A percentile compares a stretch with the other conserved stretches of the same genome.
These are phyloP conservation scores for Falcaria lacertinaria DNA, from an alignment of 2,888 invertebrate genomes.

Conservation along the genomic window DNA sequence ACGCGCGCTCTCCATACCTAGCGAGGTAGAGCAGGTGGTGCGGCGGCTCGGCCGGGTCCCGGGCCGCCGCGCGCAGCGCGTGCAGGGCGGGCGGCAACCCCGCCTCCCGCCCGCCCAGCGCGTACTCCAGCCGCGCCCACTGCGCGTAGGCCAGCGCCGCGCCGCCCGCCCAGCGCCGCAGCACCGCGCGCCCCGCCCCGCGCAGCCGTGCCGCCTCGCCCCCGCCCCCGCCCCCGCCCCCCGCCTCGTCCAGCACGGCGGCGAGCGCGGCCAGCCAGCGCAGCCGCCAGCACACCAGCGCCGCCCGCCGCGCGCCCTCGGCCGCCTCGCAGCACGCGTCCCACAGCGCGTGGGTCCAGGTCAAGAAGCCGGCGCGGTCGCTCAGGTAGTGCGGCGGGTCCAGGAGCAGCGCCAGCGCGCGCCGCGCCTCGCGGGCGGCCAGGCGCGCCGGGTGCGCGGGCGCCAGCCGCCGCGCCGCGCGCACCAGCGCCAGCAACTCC, in stretches of 20 bases:
- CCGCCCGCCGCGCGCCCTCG: constrained; percentile 28
- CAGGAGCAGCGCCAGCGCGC: constrained; percentile 29
- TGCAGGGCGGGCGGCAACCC: constrained; percentile 16
- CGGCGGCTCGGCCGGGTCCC: constrained; percentile 10
- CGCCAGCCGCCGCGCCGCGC: constrained; percentile 32
- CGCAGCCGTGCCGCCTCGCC: constrained; percentile 26
- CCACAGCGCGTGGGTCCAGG: constrained; percentile 44
- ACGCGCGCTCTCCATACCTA: no score
- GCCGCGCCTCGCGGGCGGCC: constrained; percentile 13
- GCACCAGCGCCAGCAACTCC: constrained; percentile 24
- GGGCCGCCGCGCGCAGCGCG: constrained; percentile 26
- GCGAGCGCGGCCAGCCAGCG: constrained; percentile 53
- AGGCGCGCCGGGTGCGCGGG: constrained; percentile 23
- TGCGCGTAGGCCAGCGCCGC: constrained; percentile 41
- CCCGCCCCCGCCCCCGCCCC: constrained; percentile 9
- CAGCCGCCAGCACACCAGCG: constrained; percentile 58
- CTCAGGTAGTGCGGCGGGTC: constrained; percentile 58
- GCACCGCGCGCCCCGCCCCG: constrained; percentile 24
- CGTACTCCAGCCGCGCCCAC: constrained; percentile 44
- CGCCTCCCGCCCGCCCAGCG: constrained; percentile 18
- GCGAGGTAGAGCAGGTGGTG: constrained; percentile 36
- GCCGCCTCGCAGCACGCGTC: constrained; percentile 40
- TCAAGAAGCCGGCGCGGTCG: constrained; percentile 39
- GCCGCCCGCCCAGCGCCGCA: constrained; percentile 22
- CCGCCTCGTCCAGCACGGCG: constrained; percentile 24